Base-by-base conservation (phyloP, 2,113 vertebrate species). In the Danio rerio region DNA sequence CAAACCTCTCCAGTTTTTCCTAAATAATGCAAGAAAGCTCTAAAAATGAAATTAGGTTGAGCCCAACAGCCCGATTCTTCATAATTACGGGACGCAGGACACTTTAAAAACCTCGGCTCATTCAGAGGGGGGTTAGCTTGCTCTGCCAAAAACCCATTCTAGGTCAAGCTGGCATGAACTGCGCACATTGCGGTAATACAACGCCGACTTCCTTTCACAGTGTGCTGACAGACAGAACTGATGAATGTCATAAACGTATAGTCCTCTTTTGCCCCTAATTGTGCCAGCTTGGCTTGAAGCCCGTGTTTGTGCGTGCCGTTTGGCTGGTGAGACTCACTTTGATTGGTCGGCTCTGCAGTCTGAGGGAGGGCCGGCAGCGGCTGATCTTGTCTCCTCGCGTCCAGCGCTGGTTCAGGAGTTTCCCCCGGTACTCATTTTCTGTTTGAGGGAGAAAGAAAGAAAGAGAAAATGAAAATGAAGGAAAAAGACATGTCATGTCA, bases 331-430 rank as follows among this genome's bases (percentile, higher is more conserved):
- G 12, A 78, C 96, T 96, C 94, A 98, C 97, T 96, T 95, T 97
- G 96, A 93, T 89, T 89, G 18, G 92, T 91, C 90, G 87, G 89
- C 94, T 94, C 91, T 94, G 95, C 86, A 96, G 92, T 93, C 91
- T 92, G 86, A 93, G 82, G 82, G 94, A 92, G 92, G 94, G 94
- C 91, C 95, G 89, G 79, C 94, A 95, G 94, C 91, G 93, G 93
- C 94, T 96, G 92, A 94, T 94, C 94, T 95, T 96, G 91, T 97
- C 96, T 89, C 95, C 96, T 42, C 94, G 90, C 75, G 96, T 97
- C 98, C 97, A 99, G 95, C 96, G 96, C 94, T 98, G 97, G 84
- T 91, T 99, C 94, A 98, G 94, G 94, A 99, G 95, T 94, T 98
- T 93, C 3, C 96, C 96, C 90, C 94, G 95, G 93, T 97, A 99